Conservation (phyloP, 1,140 invertebrate genomes). For the Drosophila watanabei region DNA sequence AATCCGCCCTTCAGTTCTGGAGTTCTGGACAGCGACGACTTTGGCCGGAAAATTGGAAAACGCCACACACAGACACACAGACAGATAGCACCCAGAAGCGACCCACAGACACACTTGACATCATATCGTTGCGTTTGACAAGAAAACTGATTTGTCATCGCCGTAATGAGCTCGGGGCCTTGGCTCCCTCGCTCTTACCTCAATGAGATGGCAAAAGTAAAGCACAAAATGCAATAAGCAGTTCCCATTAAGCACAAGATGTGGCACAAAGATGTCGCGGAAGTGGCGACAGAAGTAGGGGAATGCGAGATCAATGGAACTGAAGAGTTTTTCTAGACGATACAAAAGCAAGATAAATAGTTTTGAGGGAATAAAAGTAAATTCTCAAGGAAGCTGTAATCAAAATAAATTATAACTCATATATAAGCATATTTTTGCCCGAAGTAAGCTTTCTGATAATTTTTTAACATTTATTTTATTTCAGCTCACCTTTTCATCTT, state of each 20-base stretch:
- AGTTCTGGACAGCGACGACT: slow-evolving; percentile 34
- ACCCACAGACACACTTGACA: slow-evolving; percentile 64
- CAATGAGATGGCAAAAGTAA: slow-evolving; percentile 71
- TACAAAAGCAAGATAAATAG: neutral
- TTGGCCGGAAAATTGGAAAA: slow-evolving; percentile 74
- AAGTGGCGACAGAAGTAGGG: neutral
- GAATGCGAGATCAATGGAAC: neutral
- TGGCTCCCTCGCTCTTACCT: slow-evolving; percentile 41
- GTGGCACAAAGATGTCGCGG: slow-evolving; percentile 33
- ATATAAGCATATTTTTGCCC: too few species aligned
- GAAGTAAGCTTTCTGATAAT: too few species aligned
- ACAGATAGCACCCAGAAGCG: neutral
- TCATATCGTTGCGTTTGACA: slow-evolving; percentile 70
- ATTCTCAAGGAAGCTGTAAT: neutral
- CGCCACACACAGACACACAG: slow-evolving; percentile 42
- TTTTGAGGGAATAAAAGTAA: neutral
- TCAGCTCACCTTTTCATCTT: neutral
- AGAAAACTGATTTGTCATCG: slow-evolving; percentile 81
- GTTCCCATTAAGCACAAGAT: slow-evolving; percentile 69
- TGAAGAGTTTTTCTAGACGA: neutral
- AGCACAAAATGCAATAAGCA: slow-evolving; percentile 74
- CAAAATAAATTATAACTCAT: neutral
- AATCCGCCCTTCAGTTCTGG: slow-evolving; percentile 24
- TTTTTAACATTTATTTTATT: neutral
- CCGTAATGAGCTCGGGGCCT: slow-evolving; percentile 73